These are phyloP conservation scores for Nemotelus pantherinus DNA, from an alignment of 2,888 invertebrate genomes.

Conservation along the genomic window DNA sequence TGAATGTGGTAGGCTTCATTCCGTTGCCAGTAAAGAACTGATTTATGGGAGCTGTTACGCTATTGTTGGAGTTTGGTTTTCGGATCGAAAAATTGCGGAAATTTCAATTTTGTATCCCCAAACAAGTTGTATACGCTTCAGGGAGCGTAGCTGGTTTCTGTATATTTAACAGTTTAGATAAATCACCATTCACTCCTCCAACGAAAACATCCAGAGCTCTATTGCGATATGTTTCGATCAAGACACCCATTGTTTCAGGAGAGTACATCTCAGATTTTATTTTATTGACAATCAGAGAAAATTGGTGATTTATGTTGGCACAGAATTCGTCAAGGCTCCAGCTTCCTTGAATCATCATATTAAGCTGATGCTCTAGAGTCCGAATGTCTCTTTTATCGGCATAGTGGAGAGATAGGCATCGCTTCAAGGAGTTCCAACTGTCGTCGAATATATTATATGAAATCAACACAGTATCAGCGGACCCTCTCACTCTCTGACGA, in stretches of 20 bases:
- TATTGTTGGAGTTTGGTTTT: background rate
- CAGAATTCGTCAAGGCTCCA: slow-evolving; percentile 48
- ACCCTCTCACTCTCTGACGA: slow-evolving; percentile 23
- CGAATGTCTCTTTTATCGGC: slow-evolving; percentile 52
- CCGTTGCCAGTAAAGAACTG: background rate
- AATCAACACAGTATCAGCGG: slow-evolving; percentile 38
- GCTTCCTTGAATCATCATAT: slow-evolving; percentile 47
- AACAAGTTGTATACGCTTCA: slow-evolving; percentile 36
- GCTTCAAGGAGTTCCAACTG: slow-evolving; percentile 50
- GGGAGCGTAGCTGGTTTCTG: slow-evolving; percentile 32
- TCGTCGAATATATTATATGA: slow-evolving; percentile 46
- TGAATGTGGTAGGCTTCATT: slow-evolving; percentile 26
- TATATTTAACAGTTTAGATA: slow-evolving; percentile 32
- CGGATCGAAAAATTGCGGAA: slow-evolving; percentile 32
- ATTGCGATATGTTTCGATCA: slow-evolving; percentile 40
- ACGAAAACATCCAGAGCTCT: slow-evolving; percentile 36
- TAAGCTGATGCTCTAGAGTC: slow-evolving; percentile 51
- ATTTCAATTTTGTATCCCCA: slow-evolving; percentile 40
- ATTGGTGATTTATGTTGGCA: slow-evolving; percentile 42
- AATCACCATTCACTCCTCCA: slow-evolving; percentile 41
- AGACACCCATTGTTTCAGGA: slow-evolving; percentile 27
- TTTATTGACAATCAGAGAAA: slow-evolving; percentile 41
- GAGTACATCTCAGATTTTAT: slow-evolving; percentile 30
- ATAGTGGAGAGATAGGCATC: slow-evolving; percentile 51
- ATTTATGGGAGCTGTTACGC: slow-evolving; percentile 35